These are phyloP conservation scores for Holotrichia oblita DNA, from an alignment of 1,140 invertebrate species.

Conservation along the genomic window DNA sequence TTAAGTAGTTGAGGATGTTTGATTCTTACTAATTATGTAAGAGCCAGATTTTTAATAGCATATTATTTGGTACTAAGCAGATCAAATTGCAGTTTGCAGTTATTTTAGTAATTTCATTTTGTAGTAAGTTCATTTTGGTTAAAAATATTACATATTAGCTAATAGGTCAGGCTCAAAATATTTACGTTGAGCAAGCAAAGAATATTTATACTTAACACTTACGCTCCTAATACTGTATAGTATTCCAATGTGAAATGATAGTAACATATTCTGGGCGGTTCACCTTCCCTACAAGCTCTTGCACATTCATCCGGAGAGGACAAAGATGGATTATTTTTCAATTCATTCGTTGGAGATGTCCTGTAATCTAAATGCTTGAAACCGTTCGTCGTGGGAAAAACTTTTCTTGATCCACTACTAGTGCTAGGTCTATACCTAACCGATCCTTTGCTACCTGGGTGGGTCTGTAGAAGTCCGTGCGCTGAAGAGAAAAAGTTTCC, in stretches of 20 bases:
- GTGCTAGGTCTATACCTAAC: constrained; percentile 60
- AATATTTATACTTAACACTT: too few relatives aligned
- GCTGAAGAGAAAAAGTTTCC: constrained; percentile 73
- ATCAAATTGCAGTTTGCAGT: too few relatives aligned
- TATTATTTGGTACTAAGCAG: too few relatives aligned
- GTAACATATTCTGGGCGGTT: constrained; percentile 84
- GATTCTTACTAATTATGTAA: too few relatives aligned
- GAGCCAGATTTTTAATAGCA: too few relatives aligned
- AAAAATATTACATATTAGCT: too few relatives aligned
- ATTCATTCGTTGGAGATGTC: constrained; percentile 78
- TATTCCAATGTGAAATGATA: constrained; percentile 90
- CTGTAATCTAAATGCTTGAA: constrained; percentile 72
- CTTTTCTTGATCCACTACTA: constrained; percentile 60
- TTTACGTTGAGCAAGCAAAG: too few relatives aligned
- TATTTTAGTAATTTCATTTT: too few relatives aligned
- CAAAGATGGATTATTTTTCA: constrained; percentile 79
- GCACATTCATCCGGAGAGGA: constrained; percentile 87
- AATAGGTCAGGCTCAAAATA: too few relatives aligned
- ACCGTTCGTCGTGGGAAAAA: constrained; percentile 55
- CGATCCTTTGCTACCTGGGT: constrained; percentile 65
- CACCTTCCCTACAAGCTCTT: constrained; percentile 81
- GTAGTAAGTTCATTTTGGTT: too few relatives aligned
- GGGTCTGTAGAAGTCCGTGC: constrained; percentile 81
- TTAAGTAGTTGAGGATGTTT: too few relatives aligned
- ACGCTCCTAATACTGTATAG: constrained; percentile 90